Conservation (phyloP, 1,140 invertebrate species). For the Scaptomyza hsui region DNA sequence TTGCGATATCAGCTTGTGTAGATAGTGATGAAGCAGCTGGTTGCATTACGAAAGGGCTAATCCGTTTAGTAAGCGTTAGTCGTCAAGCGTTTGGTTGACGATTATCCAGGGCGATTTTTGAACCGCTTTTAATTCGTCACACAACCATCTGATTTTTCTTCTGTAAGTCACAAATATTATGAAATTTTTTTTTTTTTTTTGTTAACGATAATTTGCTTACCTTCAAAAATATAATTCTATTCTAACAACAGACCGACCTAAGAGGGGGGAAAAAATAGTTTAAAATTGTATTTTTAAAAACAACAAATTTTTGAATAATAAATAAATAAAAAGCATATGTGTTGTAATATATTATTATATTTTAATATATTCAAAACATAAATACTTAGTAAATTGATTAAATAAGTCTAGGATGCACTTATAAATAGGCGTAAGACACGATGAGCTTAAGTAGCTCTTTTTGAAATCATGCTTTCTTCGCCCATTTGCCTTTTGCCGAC, state of each 20-base stretch:
- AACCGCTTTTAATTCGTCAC: constrained; percentile 54
- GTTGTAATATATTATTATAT: not conserved
- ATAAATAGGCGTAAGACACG: not conserved
- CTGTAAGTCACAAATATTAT: not conserved
- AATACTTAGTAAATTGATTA: too few relatives aligned
- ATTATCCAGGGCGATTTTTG: constrained; percentile 50
- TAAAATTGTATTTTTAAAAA: too few relatives aligned
- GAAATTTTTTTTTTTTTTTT: not conserved
- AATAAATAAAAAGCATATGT: not conserved
- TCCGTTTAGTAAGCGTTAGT: constrained; percentile 30
- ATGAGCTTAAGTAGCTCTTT: constrained; percentile 15
- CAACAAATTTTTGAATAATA: too few relatives aligned
- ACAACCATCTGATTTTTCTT: constrained; percentile 62
- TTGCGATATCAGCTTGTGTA: constrained; percentile 64
- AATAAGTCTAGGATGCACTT: too few relatives aligned
- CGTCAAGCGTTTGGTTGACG: constrained; percentile 49
- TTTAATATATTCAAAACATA: too few relatives aligned
- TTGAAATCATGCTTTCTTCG: constrained; percentile 18
- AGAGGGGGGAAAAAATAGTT: not conserved
- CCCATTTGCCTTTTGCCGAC: constrained; percentile 63
- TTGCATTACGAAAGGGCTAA: constrained; percentile 67
- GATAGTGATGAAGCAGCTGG: constrained; percentile 53
- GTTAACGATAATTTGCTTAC: constrained; percentile 5
- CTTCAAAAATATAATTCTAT: constrained; percentile 18
- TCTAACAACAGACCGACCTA: constrained; percentile 14